Evolutionary conservation across 2,888 invertebrate species (phyloP).

Genomic region (Aspidapion aeneum): DNA sequence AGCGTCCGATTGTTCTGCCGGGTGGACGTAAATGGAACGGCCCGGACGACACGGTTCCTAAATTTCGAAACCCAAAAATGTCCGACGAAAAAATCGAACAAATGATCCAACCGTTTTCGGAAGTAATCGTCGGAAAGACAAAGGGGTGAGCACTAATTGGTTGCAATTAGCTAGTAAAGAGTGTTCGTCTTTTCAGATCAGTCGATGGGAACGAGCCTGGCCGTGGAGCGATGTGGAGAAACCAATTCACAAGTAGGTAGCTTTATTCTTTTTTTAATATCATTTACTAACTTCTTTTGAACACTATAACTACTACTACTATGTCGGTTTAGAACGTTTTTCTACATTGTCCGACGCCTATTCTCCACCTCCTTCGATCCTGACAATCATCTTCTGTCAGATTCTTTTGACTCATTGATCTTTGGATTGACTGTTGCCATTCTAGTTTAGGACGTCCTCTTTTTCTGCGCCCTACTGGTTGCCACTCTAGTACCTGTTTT

Average conservation of each 20-base stretch:
- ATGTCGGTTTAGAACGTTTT: too few species aligned
- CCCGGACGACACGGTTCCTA: constrained; percentile 67
- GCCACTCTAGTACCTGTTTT: too few species aligned
- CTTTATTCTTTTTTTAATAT: too few species aligned
- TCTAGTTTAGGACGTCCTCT: too few species aligned
- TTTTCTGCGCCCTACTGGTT: too few species aligned
- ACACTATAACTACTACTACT: too few species aligned
- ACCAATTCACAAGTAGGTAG: constrained; percentile 56
- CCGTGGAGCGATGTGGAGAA: constrained; percentile 57
- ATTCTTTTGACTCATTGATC: too few species aligned
- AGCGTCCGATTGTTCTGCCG: constrained; percentile 68
- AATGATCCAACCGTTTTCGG: constrained; percentile 79
- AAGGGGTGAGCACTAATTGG: constrained; percentile 66
- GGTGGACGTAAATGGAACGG: constrained; percentile 77
- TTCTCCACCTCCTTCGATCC: too few species aligned
- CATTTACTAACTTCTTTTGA: too few species aligned
- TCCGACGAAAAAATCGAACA: constrained; percentile 87
- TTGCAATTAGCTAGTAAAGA: constrained; percentile 20
- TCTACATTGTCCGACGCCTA: too few species aligned
- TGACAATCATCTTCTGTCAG: too few species aligned
- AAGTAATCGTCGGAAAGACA: constrained; percentile 78
- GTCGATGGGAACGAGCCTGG: constrained; percentile 60
- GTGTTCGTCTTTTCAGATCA: constrained; percentile 55
- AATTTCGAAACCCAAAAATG: constrained; percentile 51
- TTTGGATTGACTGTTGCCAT: too few species aligned